Evolutionary conservation across 2,797 vertebrate species (phyloP).

Genomic region (Cercopithecus petaurista): DNA sequence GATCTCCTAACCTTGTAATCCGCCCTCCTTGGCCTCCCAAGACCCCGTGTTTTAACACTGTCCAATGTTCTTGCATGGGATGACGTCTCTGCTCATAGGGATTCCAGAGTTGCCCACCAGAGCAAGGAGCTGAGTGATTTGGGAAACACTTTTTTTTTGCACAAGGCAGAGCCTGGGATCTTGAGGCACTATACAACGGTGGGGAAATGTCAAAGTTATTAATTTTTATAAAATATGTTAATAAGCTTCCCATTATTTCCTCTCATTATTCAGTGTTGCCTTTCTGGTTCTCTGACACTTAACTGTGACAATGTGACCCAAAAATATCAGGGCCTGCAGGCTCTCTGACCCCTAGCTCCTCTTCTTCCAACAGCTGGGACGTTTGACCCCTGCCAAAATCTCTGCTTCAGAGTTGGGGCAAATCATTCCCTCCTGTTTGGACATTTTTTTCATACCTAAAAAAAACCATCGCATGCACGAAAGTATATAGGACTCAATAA

Average conservation of each 20-base stretch:
- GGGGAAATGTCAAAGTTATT: background rate
- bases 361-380: background rate
- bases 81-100: background rate
- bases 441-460: background rate
- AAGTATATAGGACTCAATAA: background rate
- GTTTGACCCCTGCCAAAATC: background rate
- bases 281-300: constrained; percentile 50
- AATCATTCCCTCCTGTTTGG: background rate
- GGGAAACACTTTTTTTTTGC: background rate
- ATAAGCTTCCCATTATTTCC: background rate
- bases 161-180: background rate
- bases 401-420: background rate
- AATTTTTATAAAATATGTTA: constrained; percentile 34
- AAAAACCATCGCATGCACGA: background rate
- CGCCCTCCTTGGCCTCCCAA: too few relatives aligned
- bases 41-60: background rate
- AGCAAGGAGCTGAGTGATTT: background rate
- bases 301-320: constrained; percentile 4
- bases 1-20: too few relatives aligned
- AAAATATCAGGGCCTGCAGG: background rate
- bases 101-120: background rate
- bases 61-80: background rate
- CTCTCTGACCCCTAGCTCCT: background rate
- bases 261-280: background rate
- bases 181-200: background rate